A percentile compares a stretch with the other conserved stretches of the same genome.
Conservation (phyloP, 1,140 invertebrate species). For the Idris sp. region DNA sequence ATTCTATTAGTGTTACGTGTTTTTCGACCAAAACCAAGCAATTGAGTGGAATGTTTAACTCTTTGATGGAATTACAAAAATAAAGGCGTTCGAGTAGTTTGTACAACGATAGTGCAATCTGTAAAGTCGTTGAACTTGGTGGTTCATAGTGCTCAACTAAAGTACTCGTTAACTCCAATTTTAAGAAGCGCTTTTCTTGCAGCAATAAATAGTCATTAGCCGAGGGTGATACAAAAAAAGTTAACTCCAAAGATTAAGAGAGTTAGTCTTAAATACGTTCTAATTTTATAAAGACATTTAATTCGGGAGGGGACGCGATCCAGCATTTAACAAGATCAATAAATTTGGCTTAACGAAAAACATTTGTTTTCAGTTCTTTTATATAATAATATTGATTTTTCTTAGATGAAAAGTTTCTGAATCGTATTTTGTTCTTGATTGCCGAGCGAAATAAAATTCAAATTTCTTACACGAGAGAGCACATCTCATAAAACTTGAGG, state of each 20-base stretch:
- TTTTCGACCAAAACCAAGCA: conserved; percentile 28
- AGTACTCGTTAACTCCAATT: conserved; percentile 49
- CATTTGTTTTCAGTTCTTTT: conserved; percentile 8
- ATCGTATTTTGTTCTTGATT: conserved; percentile 55
- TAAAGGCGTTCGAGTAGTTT: conserved; percentile 24
- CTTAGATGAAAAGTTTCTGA: conserved; percentile 30
- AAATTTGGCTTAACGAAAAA: not conserved
- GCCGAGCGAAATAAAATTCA: conserved; percentile 47
- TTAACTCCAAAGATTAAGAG: conserved; percentile 35
- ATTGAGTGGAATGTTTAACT: conserved; percentile 38
- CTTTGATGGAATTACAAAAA: conserved; percentile 25
- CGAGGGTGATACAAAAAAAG: conserved; percentile 35
- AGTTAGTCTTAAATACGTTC: conserved; percentile 36
- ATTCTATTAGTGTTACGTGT: conserved; percentile 23
- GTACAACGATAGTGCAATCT: conserved; percentile 33
- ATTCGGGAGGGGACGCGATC: not conserved
- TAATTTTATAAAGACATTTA: conserved; percentile 31
- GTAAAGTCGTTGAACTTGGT: conserved; percentile 48
- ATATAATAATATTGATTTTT: conserved; percentile 49
- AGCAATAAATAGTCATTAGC: conserved; percentile 58
- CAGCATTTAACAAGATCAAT: conserved; percentile 20
- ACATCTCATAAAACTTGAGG: conserved; percentile 59
- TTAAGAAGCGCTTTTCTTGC: conserved; percentile 49
- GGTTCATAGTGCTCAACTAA: conserved; percentile 26
- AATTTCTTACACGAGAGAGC: conserved; percentile 44